Evolutionary conservation across 2,797 vertebrate species (phyloP), one percentile per base, ranked within the genome.

Genomic region (Leptodactylus fallax): DNA sequence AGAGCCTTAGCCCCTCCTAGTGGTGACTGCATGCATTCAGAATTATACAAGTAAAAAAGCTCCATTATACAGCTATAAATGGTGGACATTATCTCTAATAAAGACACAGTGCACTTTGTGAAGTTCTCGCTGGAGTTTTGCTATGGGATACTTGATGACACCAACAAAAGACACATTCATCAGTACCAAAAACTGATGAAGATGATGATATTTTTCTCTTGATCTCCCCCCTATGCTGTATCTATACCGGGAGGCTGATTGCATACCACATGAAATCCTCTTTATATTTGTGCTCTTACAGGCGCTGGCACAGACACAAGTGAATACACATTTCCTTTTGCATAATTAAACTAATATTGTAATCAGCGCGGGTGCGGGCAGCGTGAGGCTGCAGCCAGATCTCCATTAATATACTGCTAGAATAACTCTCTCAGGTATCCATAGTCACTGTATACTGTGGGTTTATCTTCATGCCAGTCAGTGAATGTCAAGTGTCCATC

Each of bases 181-280:
- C 19, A 7, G 5, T 61, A n/a, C 7, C 19, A 49, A 6, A 19
- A 74, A 23, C n/a, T 53, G 21, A 53, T 77, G 4, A 51, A 53
- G 12, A 36, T 36, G 49, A 77, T 51, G 72, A 12, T n/a, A 10
- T 49, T 76, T 12, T 76, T 72, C 3, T 45, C 14, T 47, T 11
- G 10, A 47, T 74, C n/a, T n/a, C 16, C 45, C 71, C 8, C 71
- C 16, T 10, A 23, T 23, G 3, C 7, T 17, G 72, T 53, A 76
- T 84, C 49, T 71, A 74, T 76, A 76, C 72, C 72, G 47, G 74
- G 74, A 77, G 74, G 74, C 47, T 77, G 74, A 77, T 77, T 77
- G 74, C 74, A 53, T 53, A 53, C 36, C 19, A 23, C 11, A 36
- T 77, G 74, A 77, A 77, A 77, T 51, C 74, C 74, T 77, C 49